Evolutionary conservation across 2,113 vertebrate species (phyloP).

Genomic region (Globicephala melas): DNA sequence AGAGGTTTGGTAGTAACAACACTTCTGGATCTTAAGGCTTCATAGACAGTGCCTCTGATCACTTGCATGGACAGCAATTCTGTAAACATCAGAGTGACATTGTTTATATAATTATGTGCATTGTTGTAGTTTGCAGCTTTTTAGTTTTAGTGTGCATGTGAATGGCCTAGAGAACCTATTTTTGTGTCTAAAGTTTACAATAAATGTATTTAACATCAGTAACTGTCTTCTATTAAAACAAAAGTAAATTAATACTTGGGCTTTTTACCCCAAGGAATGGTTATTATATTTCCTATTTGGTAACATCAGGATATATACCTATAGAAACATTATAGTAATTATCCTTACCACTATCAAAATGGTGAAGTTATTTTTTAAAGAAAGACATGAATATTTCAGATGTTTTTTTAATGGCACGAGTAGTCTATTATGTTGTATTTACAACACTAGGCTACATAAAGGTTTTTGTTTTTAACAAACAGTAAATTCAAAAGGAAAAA

Average conservation of each 20-base stretch:
- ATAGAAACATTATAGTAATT: constrained; percentile 1
- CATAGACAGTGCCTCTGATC: background rate
- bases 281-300: constrained; percentile 20
- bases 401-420: background rate
- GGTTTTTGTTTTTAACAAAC: background rate
- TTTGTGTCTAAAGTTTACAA: constrained; percentile 84
- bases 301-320: background rate
- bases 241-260: background rate
- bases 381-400: background rate
- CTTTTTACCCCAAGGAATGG: constrained; percentile 12
- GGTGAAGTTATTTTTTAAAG: background rate
- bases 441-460: background rate
- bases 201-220: constrained; percentile 82
- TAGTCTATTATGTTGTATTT: background rate
- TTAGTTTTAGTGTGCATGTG: constrained; percentile 81
- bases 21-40: constrained; percentile 89
- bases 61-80: constrained; percentile 49
- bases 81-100: background rate
- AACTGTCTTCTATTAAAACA: constrained; percentile 51
- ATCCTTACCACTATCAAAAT: constrained; percentile 27
- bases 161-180: constrained; percentile 87
- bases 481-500: constrained; percentile 23
- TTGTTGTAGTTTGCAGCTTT: constrained; percentile 74
- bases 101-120: constrained; percentile 56
- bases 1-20: constrained; percentile 89